Evolutionary conservation across 2,888 invertebrate species (phyloP).

Genomic region (Rapana venosa): DNA sequence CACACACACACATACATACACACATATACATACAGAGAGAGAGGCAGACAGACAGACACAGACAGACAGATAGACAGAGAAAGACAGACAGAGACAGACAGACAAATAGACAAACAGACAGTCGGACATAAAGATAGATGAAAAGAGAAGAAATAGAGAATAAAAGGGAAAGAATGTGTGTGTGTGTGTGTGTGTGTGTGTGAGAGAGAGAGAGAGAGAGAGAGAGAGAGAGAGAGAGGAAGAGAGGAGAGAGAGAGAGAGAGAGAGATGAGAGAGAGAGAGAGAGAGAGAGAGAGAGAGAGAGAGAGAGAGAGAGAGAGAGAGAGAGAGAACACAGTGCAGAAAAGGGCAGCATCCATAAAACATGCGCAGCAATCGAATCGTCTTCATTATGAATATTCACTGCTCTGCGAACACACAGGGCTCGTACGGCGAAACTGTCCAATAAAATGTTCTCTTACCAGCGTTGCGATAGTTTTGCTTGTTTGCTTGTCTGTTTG

Average conservation of each 20-base stretch:
- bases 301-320: slow-evolving; percentile 18
- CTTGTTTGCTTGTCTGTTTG: neutral
- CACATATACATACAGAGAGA: neutral
- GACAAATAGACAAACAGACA: neutral
- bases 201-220: slow-evolving; percentile 8
- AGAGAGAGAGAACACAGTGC: neutral
- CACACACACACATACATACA: neutral
- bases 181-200: no score
- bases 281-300: slow-evolving; percentile 20
- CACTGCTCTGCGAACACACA: no score
- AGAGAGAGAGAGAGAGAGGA: neutral
- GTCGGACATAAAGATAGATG: neutral
- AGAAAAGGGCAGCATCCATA: no score
- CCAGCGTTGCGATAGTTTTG: neutral
- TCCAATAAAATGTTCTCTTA: neutral
- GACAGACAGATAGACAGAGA: neutral
- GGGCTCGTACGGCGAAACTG: no score
- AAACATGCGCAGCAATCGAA: no score
- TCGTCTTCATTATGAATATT: no score
- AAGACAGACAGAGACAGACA: neutral
- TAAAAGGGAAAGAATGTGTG: neutral
- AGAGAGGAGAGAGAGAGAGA: neutral
- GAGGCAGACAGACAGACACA: neutral
- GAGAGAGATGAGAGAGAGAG: neutral
- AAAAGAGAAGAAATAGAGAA: neutral